Evolutionary conservation across 2,113 vertebrate species (phyloP).

Genomic region (Callionymus lyra): DNA sequence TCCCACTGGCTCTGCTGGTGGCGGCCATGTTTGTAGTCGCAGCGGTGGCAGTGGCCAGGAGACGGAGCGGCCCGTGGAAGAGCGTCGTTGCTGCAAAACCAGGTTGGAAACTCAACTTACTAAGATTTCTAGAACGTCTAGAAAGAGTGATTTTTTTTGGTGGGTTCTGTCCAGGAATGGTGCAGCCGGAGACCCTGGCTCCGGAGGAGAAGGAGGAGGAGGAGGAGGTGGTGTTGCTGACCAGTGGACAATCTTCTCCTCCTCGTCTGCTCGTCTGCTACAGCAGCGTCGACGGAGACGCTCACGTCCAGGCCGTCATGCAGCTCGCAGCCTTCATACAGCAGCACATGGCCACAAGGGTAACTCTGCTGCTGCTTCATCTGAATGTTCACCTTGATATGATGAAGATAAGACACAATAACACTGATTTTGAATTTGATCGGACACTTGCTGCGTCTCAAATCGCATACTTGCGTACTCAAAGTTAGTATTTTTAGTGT

Average conservation of each 20-base stretch:
- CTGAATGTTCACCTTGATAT: too few species aligned
- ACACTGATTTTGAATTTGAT: too few species aligned
- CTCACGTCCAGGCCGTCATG: constrained; percentile 61
- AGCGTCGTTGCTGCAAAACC: constrained; percentile 11
- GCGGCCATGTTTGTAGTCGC: constrained; percentile 9
- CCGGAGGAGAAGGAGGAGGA: too few species aligned
- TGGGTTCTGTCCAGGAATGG: too few species aligned
- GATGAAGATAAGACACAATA: too few species aligned
- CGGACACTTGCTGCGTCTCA: too few species aligned
- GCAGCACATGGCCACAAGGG: constrained; percentile 66
- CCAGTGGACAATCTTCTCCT: constrained; percentile 18
- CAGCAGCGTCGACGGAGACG: constrained; percentile 56
- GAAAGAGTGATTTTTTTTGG: background rate
- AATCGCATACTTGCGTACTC: too few species aligned
- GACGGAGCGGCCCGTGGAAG: constrained; percentile 11
- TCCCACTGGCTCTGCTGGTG: constrained; percentile 34
- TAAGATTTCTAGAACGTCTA: background rate
- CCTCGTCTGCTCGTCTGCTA: constrained; percentile 69
- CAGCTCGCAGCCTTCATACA: constrained; percentile 66
- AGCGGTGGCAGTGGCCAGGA: constrained; percentile 28
- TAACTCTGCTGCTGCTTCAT: constrained; percentile 12
- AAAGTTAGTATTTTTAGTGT: too few species aligned
- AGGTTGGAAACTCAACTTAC: constrained; percentile 31
- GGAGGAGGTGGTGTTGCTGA: constrained; percentile 27
- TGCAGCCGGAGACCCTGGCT: too few species aligned